phyloP scores from a whole-genome alignment of 37 sponge, comb jelly and placozoan genomes.

The Ephydatia muelleri region DNA sequence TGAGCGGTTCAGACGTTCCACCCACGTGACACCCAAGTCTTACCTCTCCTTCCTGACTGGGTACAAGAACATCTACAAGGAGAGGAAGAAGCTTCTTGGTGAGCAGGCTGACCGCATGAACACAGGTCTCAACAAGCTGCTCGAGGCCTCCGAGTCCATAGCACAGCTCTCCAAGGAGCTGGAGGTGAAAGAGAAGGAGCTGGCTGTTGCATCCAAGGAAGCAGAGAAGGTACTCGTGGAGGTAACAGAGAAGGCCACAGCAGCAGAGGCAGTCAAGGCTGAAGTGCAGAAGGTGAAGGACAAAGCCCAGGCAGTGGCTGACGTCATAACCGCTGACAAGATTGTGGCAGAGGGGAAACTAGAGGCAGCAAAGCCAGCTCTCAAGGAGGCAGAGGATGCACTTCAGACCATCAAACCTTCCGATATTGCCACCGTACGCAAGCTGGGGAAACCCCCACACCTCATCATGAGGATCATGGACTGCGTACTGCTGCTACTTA shows the following conservation, averaged over 20 bases:
- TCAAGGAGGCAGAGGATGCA: slow-evolving; percentile 96
- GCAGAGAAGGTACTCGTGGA: slow-evolving; percentile 94
- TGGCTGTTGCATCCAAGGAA: slow-evolving; percentile 86
- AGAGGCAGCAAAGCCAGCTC: slow-evolving; percentile 90
- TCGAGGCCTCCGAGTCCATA: slow-evolving; percentile 92
- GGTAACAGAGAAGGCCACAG: slow-evolving; percentile 95
- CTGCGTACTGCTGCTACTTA: slow-evolving; percentile 94
- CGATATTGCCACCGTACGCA: slow-evolving; percentile 96
- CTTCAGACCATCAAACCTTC: slow-evolving; percentile 96
- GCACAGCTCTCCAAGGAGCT: slow-evolving; percentile 86
- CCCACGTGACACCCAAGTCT: slow-evolving; percentile 99
- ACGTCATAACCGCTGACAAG: slow-evolving; percentile 92
- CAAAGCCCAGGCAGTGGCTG: slow-evolving; percentile 96
- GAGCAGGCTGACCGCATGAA: slow-evolving; percentile 93
- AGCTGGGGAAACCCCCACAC: slow-evolving; percentile 97
- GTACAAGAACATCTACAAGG: slow-evolving; percentile 90
- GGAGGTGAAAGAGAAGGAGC: slow-evolving; percentile 93
- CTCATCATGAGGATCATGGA: slow-evolving; percentile 99
- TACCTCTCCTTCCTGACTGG: slow-evolving; percentile 97
- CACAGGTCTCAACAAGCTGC: slow-evolving; percentile 92
- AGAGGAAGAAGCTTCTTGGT: slow-evolving; percentile 79
- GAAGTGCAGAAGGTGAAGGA: slow-evolving; percentile 98
- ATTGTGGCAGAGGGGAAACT: slow-evolving; percentile 90
- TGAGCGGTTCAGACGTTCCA: slow-evolving; percentile 89
- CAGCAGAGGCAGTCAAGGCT: slow-evolving; percentile 98